A percentile compares a stretch with the other conserved stretches of the same genome.
These are phyloP conservation scores for Gymnocheta viridis DNA, from an alignment of 2,888 invertebrate genomes.

Conservation along the genomic window DNA sequence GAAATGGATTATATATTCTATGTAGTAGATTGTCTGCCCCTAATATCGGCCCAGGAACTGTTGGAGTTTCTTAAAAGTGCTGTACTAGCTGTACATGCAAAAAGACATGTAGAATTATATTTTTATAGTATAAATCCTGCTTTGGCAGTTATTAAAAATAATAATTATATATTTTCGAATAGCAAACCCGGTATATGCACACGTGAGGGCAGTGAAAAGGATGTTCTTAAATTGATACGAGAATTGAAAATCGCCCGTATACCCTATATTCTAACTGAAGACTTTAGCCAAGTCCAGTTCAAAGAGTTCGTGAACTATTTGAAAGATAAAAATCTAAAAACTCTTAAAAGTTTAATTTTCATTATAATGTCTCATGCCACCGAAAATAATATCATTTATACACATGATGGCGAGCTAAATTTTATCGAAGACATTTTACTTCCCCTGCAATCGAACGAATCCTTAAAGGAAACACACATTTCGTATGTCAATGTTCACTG, in stretches of 20 bases:
- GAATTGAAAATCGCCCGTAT: slow-evolving; percentile 32
- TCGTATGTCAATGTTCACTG: slow-evolving; percentile 20
- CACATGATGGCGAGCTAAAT: slow-evolving; percentile 31
- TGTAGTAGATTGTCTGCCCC: slow-evolving; percentile 11
- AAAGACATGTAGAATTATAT: slow-evolving; percentile 9
- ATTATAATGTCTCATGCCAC: slow-evolving; percentile 44
- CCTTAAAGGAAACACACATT: not conserved
- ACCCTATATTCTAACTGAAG: slow-evolving; percentile 32
- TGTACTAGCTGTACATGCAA: not conserved
- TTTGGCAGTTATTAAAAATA: slow-evolving; percentile 47
- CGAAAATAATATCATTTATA: slow-evolving; percentile 17
- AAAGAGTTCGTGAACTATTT: not conserved
- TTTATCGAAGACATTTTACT: slow-evolving; percentile 26
- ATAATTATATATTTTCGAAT: slow-evolving; percentile 31
- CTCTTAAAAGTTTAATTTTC: slow-evolving; percentile 21
- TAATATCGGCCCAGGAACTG: slow-evolving; percentile 6
- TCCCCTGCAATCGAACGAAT: slow-evolving; percentile 15
- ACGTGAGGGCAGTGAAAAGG: slow-evolving; percentile 37
- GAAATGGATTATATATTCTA: slow-evolving; percentile 6
- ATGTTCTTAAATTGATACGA: slow-evolving; percentile 18
- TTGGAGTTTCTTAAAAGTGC: not conserved
- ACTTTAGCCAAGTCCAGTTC: slow-evolving; percentile 16
- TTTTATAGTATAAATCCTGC: slow-evolving; percentile 54
- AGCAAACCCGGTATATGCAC: not conserved
- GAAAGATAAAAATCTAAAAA: not conserved